Conservation (phyloP, 1,140 invertebrate species). For the Oryzaephilus surinamensis region DNA sequence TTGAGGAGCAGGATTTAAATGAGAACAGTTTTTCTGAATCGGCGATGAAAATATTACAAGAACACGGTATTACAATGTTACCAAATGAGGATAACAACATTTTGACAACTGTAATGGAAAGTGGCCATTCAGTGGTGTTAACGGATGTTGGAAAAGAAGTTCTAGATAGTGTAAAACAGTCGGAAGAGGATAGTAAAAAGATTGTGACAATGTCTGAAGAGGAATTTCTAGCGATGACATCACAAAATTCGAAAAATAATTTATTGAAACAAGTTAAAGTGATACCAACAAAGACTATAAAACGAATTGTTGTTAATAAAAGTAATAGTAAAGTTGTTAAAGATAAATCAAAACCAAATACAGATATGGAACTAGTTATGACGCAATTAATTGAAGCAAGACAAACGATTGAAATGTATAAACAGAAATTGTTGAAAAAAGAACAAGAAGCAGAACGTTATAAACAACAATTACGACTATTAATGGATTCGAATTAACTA, state of each 20-base stretch:
- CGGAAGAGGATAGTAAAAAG: conserved; percentile 27
- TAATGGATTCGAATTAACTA: no score
- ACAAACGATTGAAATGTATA: conserved; percentile 41
- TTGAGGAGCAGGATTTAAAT: conserved; percentile 1
- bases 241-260: conserved; percentile 12
- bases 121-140: conserved; percentile 64
- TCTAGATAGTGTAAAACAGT: conserved; percentile 48
- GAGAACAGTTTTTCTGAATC: conserved; percentile 8
- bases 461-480: conserved; percentile 38
- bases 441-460: conserved; percentile 44
- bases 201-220: conserved; percentile 32
- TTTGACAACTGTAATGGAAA: conserved; percentile 67
- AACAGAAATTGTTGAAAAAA: conserved; percentile 40
- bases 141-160: conserved; percentile 71
- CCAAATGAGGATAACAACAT: conserved; percentile 60
- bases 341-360: conserved; percentile 33
- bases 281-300: conserved; percentile 23
- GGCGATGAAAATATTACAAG: conserved; percentile 51
- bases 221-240: conserved; percentile 30
- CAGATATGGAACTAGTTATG: conserved; percentile 38
- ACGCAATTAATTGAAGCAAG: conserved; percentile 41
- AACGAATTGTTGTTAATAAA: conserved; percentile 36
- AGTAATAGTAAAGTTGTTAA: conserved; percentile 35
- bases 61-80: conserved; percentile 71
- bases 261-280: conserved; percentile 17